Evolutionary conservation across 2,113 vertebrate species (phyloP).

Genomic region (Actenoides hombroni): DNA sequence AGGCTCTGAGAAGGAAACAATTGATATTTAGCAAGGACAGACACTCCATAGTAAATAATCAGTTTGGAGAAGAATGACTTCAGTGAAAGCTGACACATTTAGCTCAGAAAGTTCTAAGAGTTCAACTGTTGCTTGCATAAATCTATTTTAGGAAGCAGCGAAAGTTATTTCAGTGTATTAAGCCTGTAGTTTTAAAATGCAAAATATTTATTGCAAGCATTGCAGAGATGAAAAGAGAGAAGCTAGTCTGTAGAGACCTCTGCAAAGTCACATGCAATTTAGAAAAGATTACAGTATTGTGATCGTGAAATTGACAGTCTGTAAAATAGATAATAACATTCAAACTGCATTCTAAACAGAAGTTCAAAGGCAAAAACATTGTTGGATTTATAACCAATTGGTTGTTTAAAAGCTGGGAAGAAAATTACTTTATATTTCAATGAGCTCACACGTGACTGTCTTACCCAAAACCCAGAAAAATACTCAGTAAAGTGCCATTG

Average conservation of each 20-base stretch:
- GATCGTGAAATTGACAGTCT: background rate
- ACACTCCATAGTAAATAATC: background rate
- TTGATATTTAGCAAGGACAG: background rate
- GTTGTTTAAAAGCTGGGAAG: background rate
- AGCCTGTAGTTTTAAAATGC: background rate
- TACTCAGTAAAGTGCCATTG: background rate
- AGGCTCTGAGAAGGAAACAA: background rate
- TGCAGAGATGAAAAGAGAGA: background rate
- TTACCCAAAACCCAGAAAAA: background rate
- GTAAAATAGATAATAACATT: background rate
- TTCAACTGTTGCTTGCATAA: background rate
- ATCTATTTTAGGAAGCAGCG: background rate
- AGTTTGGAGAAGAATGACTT: background rate
- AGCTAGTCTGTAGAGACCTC: background rate
- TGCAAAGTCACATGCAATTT: background rate
- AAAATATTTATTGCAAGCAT: background rate
- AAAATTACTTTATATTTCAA: background rate
- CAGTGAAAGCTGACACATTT: background rate
- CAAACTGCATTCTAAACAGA: background rate
- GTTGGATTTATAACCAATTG: background rate
- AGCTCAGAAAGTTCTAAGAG: background rate
- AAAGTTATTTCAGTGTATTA: background rate
- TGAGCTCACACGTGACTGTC: background rate
- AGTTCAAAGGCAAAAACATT: background rate
- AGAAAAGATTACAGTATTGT: conserved; percentile 1